Base-by-base conservation (phyloP, 37 sponge, comb jelly and placozoan genomes). In the Theonella swinhoei region DNA sequence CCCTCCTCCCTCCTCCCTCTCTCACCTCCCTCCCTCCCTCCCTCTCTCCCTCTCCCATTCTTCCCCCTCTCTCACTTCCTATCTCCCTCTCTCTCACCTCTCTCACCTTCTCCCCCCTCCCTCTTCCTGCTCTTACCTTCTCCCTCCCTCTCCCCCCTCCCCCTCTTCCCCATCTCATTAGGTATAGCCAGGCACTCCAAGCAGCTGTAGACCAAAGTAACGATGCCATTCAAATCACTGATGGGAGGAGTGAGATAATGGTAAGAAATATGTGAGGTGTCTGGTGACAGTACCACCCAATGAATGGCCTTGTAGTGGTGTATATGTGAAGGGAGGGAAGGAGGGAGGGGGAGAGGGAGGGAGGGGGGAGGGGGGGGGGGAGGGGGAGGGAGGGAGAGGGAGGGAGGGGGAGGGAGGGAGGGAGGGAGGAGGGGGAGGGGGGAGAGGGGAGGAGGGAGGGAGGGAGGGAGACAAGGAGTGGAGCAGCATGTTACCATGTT, bases 221-320 rank as follows among this genome's bases (percentile, higher is more conserved):
- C 72, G 91, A 91, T 83, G 87, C 84, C 24, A 72, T 91, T 3
- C 85, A 91, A 64, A 79, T 91, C 26, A 81, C 87, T 0, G 78
- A 59, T 36, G 54, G 30, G 9, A 69, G 79, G 30, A 82, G 86
- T 31, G n/a, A 32, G 19, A 78, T 86, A 14, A 1, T 91, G 78
- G 90, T 90, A 64, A 80, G 90, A 68, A 1, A 39, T 8, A n/a
- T n/a, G n/a, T n/a, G n/a, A n/a, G n/a, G n/a, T n/a, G n/a, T 24
- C 25, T 11, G 24, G 9, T 35, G 17, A 35, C 72, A 71, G 39
- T 35, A 7, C 14, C 9, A 9, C 8, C 7, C 37, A 4, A n/a
- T 36, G 7, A 24, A n/a, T n/a, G n/a, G n/a, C n/a, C n/a, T n/a
- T 22, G 61, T 14, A 59, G 61, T 14, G 61, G 61, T 59, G 61